These are phyloP conservation scores for Capitulum mitella DNA, from an alignment of 2,888 invertebrate genomes.

Conservation along the genomic window DNA sequence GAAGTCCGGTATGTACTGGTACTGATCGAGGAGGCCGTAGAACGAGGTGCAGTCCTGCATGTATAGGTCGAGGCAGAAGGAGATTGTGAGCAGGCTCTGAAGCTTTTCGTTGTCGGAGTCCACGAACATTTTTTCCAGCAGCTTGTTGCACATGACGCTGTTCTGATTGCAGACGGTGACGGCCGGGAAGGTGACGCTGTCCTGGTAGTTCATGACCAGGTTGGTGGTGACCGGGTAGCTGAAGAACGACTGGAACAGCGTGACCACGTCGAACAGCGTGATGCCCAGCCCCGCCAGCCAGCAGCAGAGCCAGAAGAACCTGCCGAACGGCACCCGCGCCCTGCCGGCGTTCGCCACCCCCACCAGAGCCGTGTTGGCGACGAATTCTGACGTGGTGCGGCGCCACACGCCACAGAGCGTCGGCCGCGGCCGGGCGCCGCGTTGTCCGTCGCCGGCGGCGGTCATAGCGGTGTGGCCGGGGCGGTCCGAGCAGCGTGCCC, in stretches of 20 bases:
- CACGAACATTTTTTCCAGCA: neutral
- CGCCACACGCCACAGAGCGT: neutral
- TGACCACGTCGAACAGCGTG: neutral
- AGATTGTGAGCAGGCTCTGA: neutral
- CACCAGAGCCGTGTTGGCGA: neutral
- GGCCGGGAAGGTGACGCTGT: neutral
- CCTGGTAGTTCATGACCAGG: neutral
- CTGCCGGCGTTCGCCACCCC: neutral
- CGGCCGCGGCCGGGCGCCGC: neutral
- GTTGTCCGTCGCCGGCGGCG: no score
- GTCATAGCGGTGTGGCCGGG: no score
- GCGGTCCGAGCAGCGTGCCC: no score
- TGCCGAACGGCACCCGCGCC: neutral
- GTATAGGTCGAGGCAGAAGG: neutral
- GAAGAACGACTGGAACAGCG: neutral
- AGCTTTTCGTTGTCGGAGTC: neutral
- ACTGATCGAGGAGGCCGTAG: no score
- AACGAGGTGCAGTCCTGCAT: no score
- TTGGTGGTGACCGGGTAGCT: neutral
- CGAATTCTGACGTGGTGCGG: neutral
- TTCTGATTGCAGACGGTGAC: conserved; percentile 21
- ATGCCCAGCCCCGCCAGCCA: neutral
- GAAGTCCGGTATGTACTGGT: no score
- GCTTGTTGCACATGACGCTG: neutral
- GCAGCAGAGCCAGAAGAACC: neutral